These are phyloP conservation scores for Alauda arvensis DNA, from an alignment of 2,797 vertebrate species.

Conservation along the genomic window DNA sequence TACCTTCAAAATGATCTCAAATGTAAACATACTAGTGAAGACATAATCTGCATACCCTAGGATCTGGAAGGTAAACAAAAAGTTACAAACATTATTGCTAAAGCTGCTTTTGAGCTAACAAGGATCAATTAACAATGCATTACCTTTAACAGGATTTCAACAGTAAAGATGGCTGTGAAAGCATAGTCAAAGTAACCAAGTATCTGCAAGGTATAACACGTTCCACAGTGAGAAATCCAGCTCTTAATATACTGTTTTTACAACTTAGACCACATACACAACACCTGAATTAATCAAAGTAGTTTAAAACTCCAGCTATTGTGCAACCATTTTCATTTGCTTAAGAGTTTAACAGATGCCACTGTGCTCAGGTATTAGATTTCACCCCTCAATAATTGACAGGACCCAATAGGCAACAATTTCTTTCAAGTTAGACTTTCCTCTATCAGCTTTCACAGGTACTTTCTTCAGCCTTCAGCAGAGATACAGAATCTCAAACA, in stretches of 20 bases:
- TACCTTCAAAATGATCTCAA: conserved; percentile 99
- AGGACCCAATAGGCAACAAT: not conserved
- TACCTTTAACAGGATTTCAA: conserved; percentile 99
- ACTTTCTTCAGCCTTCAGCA: conserved; percentile 1
- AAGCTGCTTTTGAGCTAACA: conserved; percentile 73
- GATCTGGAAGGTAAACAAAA: conserved; percentile 94
- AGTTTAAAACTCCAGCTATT: not conserved
- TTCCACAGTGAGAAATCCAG: conserved; percentile 64
- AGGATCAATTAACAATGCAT: conserved; percentile 80
- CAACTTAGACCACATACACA: conserved; percentile 16
- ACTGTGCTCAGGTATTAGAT: not conserved
- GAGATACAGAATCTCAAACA: not conserved
- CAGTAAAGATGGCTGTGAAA: conserved; percentile 99
- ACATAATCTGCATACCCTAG: conserved; percentile 98
- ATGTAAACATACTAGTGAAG: conserved; percentile 99
- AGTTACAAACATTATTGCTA: conserved; percentile 86
- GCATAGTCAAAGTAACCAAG: conserved; percentile 99
- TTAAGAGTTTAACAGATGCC: not conserved
- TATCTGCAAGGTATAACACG: conserved; percentile 92
- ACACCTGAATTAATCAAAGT: not conserved
- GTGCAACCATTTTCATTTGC: not conserved
- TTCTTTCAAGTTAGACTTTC: not conserved
- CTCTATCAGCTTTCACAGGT: not conserved
- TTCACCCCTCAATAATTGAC: not conserved
- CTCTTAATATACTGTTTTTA: not conserved